Conservation (phyloP, 1,140 invertebrate species). For the Sminthurides bifidus region DNA sequence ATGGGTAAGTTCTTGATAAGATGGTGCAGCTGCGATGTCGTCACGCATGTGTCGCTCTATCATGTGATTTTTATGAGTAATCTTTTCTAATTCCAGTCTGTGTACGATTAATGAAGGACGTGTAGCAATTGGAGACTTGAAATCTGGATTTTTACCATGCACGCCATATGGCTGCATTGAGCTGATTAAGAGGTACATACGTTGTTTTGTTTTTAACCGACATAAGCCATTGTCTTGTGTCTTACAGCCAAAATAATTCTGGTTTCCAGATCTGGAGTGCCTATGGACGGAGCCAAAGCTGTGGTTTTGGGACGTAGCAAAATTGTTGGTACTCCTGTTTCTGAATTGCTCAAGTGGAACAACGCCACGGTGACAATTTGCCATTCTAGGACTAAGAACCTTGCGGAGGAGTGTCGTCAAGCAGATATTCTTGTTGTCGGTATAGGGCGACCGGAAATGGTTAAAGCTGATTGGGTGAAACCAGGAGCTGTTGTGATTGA, state of each 20-base stretch:
- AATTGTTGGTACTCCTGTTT: slow-evolving; percentile 91
- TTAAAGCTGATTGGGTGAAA: slow-evolving; percentile 94
- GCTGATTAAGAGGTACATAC: slow-evolving; percentile 61
- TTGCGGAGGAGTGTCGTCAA: slow-evolving; percentile 49
- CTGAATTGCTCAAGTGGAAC: slow-evolving; percentile 90
- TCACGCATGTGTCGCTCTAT: too few relatives aligned
- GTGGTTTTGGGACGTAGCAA: slow-evolving; percentile 94
- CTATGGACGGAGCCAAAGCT: slow-evolving; percentile 69
- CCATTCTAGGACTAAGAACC: slow-evolving; percentile 82
- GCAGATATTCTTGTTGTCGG: slow-evolving; percentile 96
- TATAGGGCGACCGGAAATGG: slow-evolving; percentile 81
- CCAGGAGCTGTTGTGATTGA: slow-evolving; percentile 98
- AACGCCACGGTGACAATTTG: slow-evolving; percentile 94
- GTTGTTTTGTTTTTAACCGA: background rate
- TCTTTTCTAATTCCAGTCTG: slow-evolving; percentile 45
- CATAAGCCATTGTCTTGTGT: background rate
- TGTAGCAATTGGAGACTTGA: slow-evolving; percentile 65
- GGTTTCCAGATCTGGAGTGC: slow-evolving; percentile 46
- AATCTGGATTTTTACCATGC: slow-evolving; percentile 73
- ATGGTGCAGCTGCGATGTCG: background rate
- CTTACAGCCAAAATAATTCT: background rate
- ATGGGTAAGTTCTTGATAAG: slow-evolving; percentile 53
- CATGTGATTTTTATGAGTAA: too few relatives aligned
- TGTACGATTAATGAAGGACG: slow-evolving; percentile 86
- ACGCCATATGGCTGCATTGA: slow-evolving; percentile 88